Conservation (phyloP, 2,113 vertebrate genomes). For the Eublepharis macularius region DNA sequence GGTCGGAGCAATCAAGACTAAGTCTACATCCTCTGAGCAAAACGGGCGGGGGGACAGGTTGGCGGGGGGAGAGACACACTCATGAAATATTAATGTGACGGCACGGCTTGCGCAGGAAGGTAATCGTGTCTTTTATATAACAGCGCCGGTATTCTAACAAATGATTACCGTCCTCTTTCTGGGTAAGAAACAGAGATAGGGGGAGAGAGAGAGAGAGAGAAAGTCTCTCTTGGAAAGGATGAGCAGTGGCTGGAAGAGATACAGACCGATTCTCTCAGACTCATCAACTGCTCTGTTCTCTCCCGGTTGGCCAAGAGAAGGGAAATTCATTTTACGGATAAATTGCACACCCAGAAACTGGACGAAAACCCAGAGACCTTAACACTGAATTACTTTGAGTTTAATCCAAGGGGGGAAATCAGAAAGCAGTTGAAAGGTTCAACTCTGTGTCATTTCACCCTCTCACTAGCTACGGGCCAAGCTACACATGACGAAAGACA, state of each 20-base stretch:
- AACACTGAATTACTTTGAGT: neutral
- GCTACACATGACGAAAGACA: too few relatives aligned
- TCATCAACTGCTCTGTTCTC: neutral
- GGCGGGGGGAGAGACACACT: neutral
- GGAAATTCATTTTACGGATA: neutral
- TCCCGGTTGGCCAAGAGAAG: neutral
- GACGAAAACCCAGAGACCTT: neutral
- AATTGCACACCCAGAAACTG: neutral
- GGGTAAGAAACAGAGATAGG: neutral
- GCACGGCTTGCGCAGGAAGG: slow-evolving; percentile 55
- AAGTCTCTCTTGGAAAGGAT: neutral
- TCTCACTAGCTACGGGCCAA: slow-evolving; percentile 17
- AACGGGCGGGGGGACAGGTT: neutral
- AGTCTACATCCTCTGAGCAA: slow-evolving; percentile 48
- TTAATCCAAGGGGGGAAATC: neutral
- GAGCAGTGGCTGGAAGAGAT: neutral
- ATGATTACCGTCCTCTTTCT: neutral
- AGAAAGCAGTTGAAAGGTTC: slow-evolving; percentile 42
- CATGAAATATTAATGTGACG: slow-evolving; percentile 52
- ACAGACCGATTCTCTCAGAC: neutral
- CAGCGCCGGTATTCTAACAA: slow-evolving; percentile 35
- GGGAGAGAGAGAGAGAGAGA: slow-evolving; percentile 1
- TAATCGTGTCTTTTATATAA: slow-evolving; percentile 48
- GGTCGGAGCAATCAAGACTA: slow-evolving; percentile 31
- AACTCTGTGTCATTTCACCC: slow-evolving; percentile 31